phyloP scores from a whole-genome alignment of 2,113 vertebrate genomes.

The Apistogramma diplotaenia region DNA sequence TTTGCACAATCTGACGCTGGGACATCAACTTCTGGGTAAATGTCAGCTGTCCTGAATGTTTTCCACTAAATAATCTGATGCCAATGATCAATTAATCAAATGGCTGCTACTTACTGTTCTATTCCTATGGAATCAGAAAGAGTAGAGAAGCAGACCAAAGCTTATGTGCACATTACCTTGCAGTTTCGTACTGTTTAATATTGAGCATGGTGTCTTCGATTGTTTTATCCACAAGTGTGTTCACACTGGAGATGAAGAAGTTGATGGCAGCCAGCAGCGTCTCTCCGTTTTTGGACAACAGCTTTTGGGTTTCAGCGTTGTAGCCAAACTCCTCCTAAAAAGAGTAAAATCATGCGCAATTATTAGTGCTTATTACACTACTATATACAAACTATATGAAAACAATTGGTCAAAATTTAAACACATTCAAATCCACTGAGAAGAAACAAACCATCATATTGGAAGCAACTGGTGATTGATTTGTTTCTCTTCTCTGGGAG shows the following conservation, averaged over 20 bases:
- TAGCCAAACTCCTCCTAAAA: conserved; percentile 96
- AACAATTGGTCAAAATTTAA: neutral
- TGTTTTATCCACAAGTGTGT: conserved; percentile 96
- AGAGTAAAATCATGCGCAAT: neutral
- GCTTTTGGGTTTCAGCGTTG: conserved; percentile 97
- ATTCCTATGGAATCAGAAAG: too few relatives aligned
- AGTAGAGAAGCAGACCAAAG: neutral
- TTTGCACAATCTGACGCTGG: too few relatives aligned
- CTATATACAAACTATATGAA: neutral
- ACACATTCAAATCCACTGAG: too few relatives aligned
- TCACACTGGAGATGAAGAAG: conserved; percentile 94
- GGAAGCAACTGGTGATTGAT: too few relatives aligned
- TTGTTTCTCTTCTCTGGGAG: too few relatives aligned
- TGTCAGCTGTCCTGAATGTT: too few relatives aligned
- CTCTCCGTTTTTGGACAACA: conserved; percentile 97
- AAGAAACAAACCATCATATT: too few relatives aligned
- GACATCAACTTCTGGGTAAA: too few relatives aligned
- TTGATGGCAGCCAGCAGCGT: conserved; percentile 94
- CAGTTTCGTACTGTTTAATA: conserved; percentile 95
- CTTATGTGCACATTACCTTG: conserved; percentile 78
- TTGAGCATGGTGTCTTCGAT: conserved; percentile 97
- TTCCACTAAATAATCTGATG: too few relatives aligned
- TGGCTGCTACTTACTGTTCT: too few relatives aligned
- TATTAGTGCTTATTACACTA: neutral
- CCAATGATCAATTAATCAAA: too few relatives aligned